Percentiles rank a stretch among this genome's conserved stretches.
These are phyloP conservation scores for Drosophila hawaiiensis DNA, from an alignment of 2,888 invertebrate species.

Conservation along the genomic window DNA sequence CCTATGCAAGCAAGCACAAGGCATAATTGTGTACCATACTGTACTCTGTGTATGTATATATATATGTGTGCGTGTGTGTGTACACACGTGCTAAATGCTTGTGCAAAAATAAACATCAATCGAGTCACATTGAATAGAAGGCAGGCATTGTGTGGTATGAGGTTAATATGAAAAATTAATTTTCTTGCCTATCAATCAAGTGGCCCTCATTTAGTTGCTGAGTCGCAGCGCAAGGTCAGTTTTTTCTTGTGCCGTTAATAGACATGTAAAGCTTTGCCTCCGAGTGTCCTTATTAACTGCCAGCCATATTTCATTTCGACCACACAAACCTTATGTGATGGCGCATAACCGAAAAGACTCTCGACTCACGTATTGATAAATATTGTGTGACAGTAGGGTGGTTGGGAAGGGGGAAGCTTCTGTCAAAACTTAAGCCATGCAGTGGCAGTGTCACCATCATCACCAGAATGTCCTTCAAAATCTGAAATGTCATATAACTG, in stretches of 20 bases:
- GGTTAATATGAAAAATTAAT: conserved; percentile 70
- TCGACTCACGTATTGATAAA: conserved; percentile 64
- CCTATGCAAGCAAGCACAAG: conserved; percentile 30
- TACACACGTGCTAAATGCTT: conserved; percentile 41
- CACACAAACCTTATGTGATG: conserved; percentile 27
- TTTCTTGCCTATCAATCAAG: conserved; percentile 71
- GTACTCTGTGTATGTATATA: not conserved
- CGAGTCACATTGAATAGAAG: conserved; percentile 24
- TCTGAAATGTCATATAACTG: conserved; percentile 69
- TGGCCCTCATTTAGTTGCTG: conserved; percentile 2
- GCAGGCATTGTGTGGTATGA: not conserved
- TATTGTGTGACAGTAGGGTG: conserved; percentile 52
- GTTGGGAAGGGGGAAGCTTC: conserved; percentile 16
- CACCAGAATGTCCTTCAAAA: conserved; percentile 73
- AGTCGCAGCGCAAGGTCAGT: conserved; percentile 23
- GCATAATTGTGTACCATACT: conserved; percentile 27
- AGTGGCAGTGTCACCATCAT: conserved; percentile 3
- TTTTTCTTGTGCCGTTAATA: conserved; percentile 31
- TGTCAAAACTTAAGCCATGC: conserved; percentile 57
- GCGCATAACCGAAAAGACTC: conserved; percentile 14
- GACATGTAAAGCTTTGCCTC: conserved; percentile 50
- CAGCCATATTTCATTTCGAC: conserved; percentile 66
- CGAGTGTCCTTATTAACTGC: conserved; percentile 70
- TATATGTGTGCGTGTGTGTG: not conserved
- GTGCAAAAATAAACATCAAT: conserved; percentile 37